These are phyloP conservation scores for Eleginops maclovinus DNA, from an alignment of 2,113 vertebrate genomes.

Conservation along the genomic window DNA sequence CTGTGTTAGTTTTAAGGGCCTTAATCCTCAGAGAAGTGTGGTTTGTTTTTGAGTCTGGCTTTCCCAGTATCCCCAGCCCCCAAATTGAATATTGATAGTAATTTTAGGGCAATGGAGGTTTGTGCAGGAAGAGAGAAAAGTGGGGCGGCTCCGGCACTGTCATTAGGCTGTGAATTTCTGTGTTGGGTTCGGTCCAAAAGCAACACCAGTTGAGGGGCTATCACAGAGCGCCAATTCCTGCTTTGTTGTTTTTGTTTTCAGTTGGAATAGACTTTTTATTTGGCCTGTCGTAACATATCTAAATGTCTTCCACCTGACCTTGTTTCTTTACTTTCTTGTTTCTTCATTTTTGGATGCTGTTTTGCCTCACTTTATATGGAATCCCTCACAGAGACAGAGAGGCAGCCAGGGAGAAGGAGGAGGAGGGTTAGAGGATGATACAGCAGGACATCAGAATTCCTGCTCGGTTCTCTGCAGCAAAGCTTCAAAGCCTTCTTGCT, in stretches of 20 bases:
- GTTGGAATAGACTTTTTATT: conserved; percentile 52
- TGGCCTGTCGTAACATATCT: conserved; percentile 13
- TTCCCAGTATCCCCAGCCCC: conserved; percentile 26
- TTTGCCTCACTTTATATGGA: conserved; percentile 28
- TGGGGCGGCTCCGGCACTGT: conserved; percentile 12
- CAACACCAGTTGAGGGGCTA: conserved; percentile 61
- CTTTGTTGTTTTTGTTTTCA: conserved; percentile 66
- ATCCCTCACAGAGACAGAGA: conserved; percentile 32
- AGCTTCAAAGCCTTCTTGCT: conserved; percentile 84
- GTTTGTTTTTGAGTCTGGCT: conserved; percentile 57
- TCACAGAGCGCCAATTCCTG: conserved; percentile 58
- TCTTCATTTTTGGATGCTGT: conserved; percentile 19
- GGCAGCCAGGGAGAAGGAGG: conserved; percentile 9
- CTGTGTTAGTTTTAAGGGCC: conserved; percentile 47
- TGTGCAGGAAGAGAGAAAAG: conserved; percentile 54
- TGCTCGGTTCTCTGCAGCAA: conserved; percentile 87
- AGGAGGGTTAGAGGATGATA: conserved; percentile 64
- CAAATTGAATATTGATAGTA: conserved; percentile 73
- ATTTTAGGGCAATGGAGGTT: conserved; percentile 46
- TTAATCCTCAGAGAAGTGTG: conserved; percentile 46
- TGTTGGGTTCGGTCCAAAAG: conserved; percentile 61
- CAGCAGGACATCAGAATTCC: conserved; percentile 87
- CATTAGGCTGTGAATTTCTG: conserved; percentile 52
- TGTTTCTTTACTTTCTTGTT: conserved; percentile 16
- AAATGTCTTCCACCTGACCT: neutral